Base-by-base conservation (phyloP, 2,888 invertebrate genomes). In the Pecten maximus region DNA sequence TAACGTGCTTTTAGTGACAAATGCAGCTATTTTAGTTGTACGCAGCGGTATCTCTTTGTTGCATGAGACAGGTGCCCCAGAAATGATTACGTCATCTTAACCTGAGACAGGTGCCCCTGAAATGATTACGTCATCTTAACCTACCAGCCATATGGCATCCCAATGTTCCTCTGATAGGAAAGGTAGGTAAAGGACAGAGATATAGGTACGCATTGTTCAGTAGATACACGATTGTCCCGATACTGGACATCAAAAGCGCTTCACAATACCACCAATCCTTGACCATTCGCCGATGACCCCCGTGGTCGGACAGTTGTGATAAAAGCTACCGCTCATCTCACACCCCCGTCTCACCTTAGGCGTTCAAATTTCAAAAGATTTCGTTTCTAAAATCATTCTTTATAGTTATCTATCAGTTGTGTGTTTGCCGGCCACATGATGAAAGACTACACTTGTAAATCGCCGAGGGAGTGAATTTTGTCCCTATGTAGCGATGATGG, bases 201-300 rank as follows among this genome's bases (percentile, higher is more conserved):
- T 44, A 44, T 74, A 74, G 74, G 74, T 74, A 74, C 35, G 4
- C 74, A 74, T 74, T 74, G 74, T 74, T 35, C 74, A 35, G 35
- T 23, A 0, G 74, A 35, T 35, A 1, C 74, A 74, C 12, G 74
- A 35, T n/a, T 60, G 50, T 74, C 10, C 35, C 12, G 74, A 74
- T 74, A 74, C 74, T 74, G 74, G 74, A 74, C 74, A 35, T 74
- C 74, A 74, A 74, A 74, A 28, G 74, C 74, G 23, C 28, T 23
- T 23, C 74, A 28, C 35, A 74, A 74, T 74, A 35, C 12, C 74
- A 74, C 74, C 12, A 35, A 28, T 6, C 28, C 74, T 74, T 74
- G 74, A 28, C 74, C 74, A 74, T 74, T 60, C 8, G 35, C n/a
- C 10, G 74, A 28, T 74, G 35, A 35, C 74, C 74, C 35, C 74